Evolutionary conservation across 2,888 invertebrate species (phyloP), one percentile per base, ranked within the genome.

Genomic region (Lissonota sp.): DNA sequence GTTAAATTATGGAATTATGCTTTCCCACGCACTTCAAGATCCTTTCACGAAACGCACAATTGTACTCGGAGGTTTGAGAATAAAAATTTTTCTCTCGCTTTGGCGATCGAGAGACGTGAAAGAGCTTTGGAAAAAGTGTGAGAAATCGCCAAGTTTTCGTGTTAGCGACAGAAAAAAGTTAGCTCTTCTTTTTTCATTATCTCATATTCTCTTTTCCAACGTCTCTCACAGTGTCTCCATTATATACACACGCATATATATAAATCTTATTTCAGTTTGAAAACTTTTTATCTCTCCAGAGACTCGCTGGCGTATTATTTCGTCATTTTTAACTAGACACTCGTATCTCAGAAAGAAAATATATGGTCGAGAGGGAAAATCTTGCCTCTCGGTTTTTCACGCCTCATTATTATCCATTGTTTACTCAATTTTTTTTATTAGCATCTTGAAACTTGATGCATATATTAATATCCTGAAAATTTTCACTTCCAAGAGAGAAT

Each of bases 301-400:
- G 26, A 26, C 49, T 37, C 44, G n/a, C 62, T 55, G 76, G 80
- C 75, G 58, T 77, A 84, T 83, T 82, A 84, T 84, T 86, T 84
- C 80, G 80, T 80, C 82, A 83, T 82, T 82, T 83, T 84, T 82
- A 85, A 85, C 82, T 62, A 55, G 74, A 80, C 79, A 79, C 66
- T 53, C 44, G 26, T 26, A 69, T 64, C 55, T 44, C 60, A 49
- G 57, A 37, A 62, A 46, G 16, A 53, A 49, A 37, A 7, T 51
- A 14, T 7, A 71, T 40, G 40, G 60, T 39, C n/a, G 14, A 37
- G 42, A 49, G 42, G 46, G 63, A 62, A 75, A 57, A 66, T 12
- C 46, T 46, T 40, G 64, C 37, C 37, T n/a, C 40, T 51, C 10
- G 12, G 37, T 69, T 57, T 26, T 51, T 44, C 39, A 66, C 55